Base-by-base conservation (phyloP, 1,140 invertebrate genomes). In the Triops cancriformis region DNA sequence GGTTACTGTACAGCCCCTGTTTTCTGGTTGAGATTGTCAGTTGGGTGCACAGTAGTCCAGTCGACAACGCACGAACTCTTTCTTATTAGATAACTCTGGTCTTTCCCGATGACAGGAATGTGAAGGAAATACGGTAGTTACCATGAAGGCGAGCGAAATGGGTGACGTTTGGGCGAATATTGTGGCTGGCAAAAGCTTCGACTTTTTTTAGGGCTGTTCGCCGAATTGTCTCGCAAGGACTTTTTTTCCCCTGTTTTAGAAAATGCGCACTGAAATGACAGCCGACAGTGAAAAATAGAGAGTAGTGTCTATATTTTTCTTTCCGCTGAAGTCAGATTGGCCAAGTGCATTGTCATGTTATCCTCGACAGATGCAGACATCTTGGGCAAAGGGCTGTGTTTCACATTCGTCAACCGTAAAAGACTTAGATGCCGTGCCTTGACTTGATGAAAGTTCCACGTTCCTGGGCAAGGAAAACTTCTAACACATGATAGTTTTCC, bases 341-440 rank as follows among this genome's bases (percentile, higher is more conserved):
- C 51, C 51, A 64, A 64, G 51, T 64, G 51, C 51, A 64, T 64
- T 64, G 51, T 64, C 51, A 64, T 64, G 51, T 64, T 64, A 64
- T 64, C 51, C 51, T 18, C 14, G 51, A 64, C 51, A 64, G 51
- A 64, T 64, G 51, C 51, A 23, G 51, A 64, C 51, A 64, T 64
- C 51, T 64, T 64, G 18, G 51, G 51, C 45, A 64, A 64, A 64
- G 51, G 51, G 51, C 51, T 23, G 51, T 64, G 14, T 64, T 64
- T 64, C 51, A 64, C 51, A 64, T 64, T 64, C 51, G 51, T 64
- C 18, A 64, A 64, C 51, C 51, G 51, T 64, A 64, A 64, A 64
- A 9, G 51, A 7, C 51, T 64, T 64, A 10, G 51, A 64, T 64
- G 51, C 6, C 51, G 51, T 23, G n/a, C 14, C 51, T 64, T 64